Evolutionary conservation across 2,797 vertebrate species (phyloP), one percentile per base, ranked within the genome.

Genomic region (Scleropages formosus): DNA sequence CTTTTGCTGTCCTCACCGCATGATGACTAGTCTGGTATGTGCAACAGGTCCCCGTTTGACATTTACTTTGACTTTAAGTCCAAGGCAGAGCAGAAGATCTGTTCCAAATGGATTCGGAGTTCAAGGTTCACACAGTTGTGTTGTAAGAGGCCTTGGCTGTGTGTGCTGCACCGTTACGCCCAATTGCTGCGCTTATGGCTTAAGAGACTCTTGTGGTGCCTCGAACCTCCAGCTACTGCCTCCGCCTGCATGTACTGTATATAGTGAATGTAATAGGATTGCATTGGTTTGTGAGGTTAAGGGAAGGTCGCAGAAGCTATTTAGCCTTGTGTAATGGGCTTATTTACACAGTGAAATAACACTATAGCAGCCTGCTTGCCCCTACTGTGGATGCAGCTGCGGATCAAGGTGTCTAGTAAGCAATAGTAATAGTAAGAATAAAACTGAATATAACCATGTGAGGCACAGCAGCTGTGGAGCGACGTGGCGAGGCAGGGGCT

Each of bases 221-320:
- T 72, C 77, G 53, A 75, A 74, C 60, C 72, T 73, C 59, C 72
- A 78, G 75, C 61, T 16, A 80, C 85, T 82, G 78, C 77, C 76
- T 65, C 63, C 62, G n/a, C 69, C 58, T 73, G 71, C 62, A 61
- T 86, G 81, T 83, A 80, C 80, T 86, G 81, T 83, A 80, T 80
- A 83, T 86, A 83, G 85, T 81, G 81, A 83, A 76, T 71, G 80
- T 88, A 87, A 90, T 85, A 86, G 82, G 85, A 88, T 85, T 86
- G 78, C 74, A 73, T 79, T 81, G 87, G 82, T 88, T 89, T 82
- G 87, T 78, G 86, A 78, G 77, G 81, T 87, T 81, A 85, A 83
- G 66, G 64, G 8, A 73, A 82, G 83, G 81, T 86, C 83, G 87
- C 81, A 83, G 59, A 24, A 26, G 49, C 7, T 16, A 24, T 18